Evolutionary conservation across 2,888 invertebrate genomes (phyloP).

Genomic region (Amitus sp.): DNA sequence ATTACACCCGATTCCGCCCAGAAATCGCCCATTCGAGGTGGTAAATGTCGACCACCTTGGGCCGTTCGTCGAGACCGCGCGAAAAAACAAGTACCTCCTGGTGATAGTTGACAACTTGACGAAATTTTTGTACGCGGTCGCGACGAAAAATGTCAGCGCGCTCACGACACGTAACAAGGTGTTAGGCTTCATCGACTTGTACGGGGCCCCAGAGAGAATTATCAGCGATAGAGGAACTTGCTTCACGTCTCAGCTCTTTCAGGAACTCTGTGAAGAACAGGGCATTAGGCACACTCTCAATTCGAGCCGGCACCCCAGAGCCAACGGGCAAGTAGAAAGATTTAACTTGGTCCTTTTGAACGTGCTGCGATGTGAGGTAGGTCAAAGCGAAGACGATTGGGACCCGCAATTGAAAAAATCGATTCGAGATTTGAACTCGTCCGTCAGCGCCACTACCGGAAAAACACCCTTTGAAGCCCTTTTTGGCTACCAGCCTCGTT

Average conservation of each 20-base stretch:
- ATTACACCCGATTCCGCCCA: slow-evolving; percentile 22
- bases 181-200: neutral
- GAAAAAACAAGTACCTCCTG: slow-evolving; percentile 27
- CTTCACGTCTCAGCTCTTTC: slow-evolving; percentile 11
- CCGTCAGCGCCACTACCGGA: neutral
- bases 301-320: slow-evolving; percentile 17
- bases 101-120: slow-evolving; percentile 35
- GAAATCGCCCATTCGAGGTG: slow-evolving; percentile 27
- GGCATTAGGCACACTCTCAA: slow-evolving; percentile 13
- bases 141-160: neutral
- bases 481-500: neutral
- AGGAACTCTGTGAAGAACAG: slow-evolving; percentile 4
- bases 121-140: slow-evolving; percentile 21
- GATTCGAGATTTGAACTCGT: neutral
- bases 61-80: slow-evolving; percentile 19
- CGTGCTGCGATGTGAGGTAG: no score
- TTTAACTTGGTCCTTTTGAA: no score
- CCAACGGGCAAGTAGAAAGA: slow-evolving; percentile 15
- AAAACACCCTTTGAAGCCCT: neutral
- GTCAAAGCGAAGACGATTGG: no score
- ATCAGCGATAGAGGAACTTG: slow-evolving; percentile 13
- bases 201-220: slow-evolving; percentile 4
- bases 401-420: neutral
- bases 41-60: slow-evolving; percentile 34
- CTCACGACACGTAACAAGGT: neutral